Base-by-base conservation (phyloP, 2,888 invertebrate genomes). In the Crocallis elinguaria region DNA sequence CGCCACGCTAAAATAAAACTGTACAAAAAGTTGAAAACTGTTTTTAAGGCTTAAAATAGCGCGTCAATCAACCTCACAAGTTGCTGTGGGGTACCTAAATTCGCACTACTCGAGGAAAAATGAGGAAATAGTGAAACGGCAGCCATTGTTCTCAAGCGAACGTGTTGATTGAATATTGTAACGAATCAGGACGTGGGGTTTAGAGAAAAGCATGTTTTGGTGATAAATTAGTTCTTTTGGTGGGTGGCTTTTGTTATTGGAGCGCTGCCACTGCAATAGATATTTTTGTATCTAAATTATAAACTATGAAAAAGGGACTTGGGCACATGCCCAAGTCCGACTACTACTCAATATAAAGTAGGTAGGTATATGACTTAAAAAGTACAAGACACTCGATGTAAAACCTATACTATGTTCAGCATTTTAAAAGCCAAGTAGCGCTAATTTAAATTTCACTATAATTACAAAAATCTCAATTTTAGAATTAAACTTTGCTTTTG, bases 11-110 rank as follows among this genome's bases (percentile, higher is more conserved):
- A 13, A 55, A 51, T 38, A 62, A 59, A 56, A 56, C 39, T 39
- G 32, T 25, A 38, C 33, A 42, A 43, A 52, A 12, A 21, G 27
- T 43, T 36, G 56, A 74, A 81, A 80, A 65, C 64, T 63, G 74
- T 75, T 71, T 77, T 82, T 79, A 76, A 77, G 74, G 74, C 69
- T 74, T 75, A 77, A 83, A 84, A 80, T 74, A 73, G 71, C 67
- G 59, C 65, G 75, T 72, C 75, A 69, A 59, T 72, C 68, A 70
- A 63, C 67, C 60, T 69, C 60, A 61, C 60, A 54, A 62, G 57
- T 57, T 55, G 53, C 62, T 66, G 70, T 73, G 66, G 69, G 68
- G 73, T 69, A 70, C 62, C 72, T 73, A 73, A 79, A 82, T 77
- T 75, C 73, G 68, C 77, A 77, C 77, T 77, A 75, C 77, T 71